A percentile compares a stretch with the other conserved stretches of the same genome.
These are phyloP conservation scores for Brenthis daphne DNA, from an alignment of 2,888 invertebrate genomes.

Conservation along the genomic window DNA sequence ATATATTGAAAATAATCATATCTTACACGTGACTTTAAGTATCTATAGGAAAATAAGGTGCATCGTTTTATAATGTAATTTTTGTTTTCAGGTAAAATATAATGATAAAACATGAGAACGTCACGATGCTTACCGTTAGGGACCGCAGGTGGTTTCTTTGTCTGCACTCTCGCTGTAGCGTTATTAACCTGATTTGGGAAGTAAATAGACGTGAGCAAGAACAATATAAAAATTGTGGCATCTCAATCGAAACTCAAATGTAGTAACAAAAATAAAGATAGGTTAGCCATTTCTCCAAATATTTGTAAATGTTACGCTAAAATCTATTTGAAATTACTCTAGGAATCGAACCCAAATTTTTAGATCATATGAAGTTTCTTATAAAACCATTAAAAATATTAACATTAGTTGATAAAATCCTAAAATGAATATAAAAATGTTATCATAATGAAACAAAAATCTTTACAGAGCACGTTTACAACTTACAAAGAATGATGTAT, in stretches of 20 bases:
- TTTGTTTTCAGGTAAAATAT: neutral
- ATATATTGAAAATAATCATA: slow-evolving; percentile 25
- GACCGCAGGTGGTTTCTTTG: slow-evolving; percentile 96
- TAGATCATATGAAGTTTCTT: no score
- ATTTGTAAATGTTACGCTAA: no score
- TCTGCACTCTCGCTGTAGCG: slow-evolving; percentile 99
- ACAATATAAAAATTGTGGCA: neutral
- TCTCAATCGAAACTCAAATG: neutral
- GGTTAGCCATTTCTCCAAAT: no score
- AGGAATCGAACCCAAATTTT: no score
- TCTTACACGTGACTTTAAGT: slow-evolving; percentile 18
- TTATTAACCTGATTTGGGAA: slow-evolving; percentile 94
- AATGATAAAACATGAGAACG: neutral
- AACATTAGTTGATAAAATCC: no score
- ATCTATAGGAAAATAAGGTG: slow-evolving; percentile 25
- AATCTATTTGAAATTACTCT: no score
- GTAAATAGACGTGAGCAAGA: slow-evolving; percentile 58
- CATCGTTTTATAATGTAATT: slow-evolving; percentile 10
- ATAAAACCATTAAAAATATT: no score
- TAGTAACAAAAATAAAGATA: no score
- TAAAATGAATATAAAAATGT: no score
- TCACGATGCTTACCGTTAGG: slow-evolving; percentile 89
- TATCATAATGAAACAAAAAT: no score
- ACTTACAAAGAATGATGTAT: no score
- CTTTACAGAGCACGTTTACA: no score